Evolutionary conservation across 1,140 invertebrate genomes (phyloP), one percentile per base, ranked within the genome.

Genomic region (Druon quercuslanigerum): DNA sequence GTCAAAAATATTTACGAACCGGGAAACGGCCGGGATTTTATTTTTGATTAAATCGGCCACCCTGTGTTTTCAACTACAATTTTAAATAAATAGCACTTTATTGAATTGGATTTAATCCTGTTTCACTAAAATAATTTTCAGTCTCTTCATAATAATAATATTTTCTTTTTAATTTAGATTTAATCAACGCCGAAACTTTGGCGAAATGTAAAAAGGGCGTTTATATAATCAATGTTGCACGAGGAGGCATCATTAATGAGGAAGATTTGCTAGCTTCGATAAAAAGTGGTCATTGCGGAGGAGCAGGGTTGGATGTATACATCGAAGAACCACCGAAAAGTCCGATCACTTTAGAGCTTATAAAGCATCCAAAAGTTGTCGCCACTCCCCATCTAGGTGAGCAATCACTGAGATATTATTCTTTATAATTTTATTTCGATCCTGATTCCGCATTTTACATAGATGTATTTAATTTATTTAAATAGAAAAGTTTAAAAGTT

Each of bases 251-350:
- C 56, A 95, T 99, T 50, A 95, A 98, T 85, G 96, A 97, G 84
- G 87, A 90, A 57, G 96, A 95, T 74, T 90, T 98, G 1, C 87
- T 97, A 1, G 91, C 93, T 66, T 95, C 95, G 1, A 90, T 98
- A 13, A 92, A 96, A 84, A 87, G 92, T 70, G 97, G 96, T 46
- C 94, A 95, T 80, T 97, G 97, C 87, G 96, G 94, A 12, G 98
- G 97, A 33, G 98, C 98, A 17, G 98, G 95, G 2, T 92, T 99
- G 17, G 98, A 99, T 91, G 98, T 99, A 0, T 99, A 96, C 87
- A 93, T 94, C 73, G 94, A 99, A 86, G 98, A 97, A 85, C 96
- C 96, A 7, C 96, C 96, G 0, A 96, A 94, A 71, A 93, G 94
- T 82, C 89, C 93, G 14, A 87, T 94, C 3, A 95, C 95, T 33